phyloP scores from a whole-genome alignment of 2,888 invertebrate genomes.

The Drosophila paramelanica region DNA sequence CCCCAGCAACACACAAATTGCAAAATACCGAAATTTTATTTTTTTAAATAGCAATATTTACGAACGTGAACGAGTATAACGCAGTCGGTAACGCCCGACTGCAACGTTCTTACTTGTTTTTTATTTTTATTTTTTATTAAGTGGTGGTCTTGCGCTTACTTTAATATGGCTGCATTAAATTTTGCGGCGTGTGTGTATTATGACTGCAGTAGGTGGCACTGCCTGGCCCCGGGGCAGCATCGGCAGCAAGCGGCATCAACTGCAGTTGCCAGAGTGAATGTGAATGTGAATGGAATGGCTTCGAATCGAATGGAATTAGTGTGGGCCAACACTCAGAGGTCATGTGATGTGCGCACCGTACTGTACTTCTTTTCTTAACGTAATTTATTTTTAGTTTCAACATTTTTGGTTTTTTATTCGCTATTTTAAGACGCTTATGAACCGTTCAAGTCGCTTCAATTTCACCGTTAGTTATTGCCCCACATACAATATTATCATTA shows the following conservation, averaged over 20 bases:
- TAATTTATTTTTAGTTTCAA: not conserved
- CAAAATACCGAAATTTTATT: no score
- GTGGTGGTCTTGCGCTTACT: slow-evolving; percentile 77
- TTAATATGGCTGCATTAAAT: slow-evolving; percentile 78
- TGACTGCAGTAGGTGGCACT: slow-evolving; percentile 77
- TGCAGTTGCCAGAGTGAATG: slow-evolving; percentile 33
- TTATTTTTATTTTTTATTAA: slow-evolving; percentile 57
- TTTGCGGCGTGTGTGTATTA: slow-evolving; percentile 70
- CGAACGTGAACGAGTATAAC: no score
- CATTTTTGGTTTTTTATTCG: not conserved
- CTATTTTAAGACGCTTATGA: slow-evolving; percentile 50
- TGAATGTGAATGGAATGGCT: slow-evolving; percentile 43
- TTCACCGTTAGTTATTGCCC: slow-evolving; percentile 49
- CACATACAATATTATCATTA: slow-evolving; percentile 29
- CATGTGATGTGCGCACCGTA: slow-evolving; percentile 54
- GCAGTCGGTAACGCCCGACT: no score
- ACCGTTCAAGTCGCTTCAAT: slow-evolving; percentile 37
- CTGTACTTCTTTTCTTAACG: slow-evolving; percentile 51
- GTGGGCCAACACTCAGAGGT: slow-evolving; percentile 61
- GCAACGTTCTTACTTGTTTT: no score
- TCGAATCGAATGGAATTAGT: slow-evolving; percentile 36
- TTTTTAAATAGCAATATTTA: no score
- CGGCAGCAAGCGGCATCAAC: slow-evolving; percentile 14
- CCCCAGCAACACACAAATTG: no score
- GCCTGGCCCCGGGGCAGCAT: slow-evolving; percentile 67